These are phyloP conservation scores for Leucophenga varia DNA, from an alignment of 1,140 invertebrate genomes.

Conservation along the genomic window DNA sequence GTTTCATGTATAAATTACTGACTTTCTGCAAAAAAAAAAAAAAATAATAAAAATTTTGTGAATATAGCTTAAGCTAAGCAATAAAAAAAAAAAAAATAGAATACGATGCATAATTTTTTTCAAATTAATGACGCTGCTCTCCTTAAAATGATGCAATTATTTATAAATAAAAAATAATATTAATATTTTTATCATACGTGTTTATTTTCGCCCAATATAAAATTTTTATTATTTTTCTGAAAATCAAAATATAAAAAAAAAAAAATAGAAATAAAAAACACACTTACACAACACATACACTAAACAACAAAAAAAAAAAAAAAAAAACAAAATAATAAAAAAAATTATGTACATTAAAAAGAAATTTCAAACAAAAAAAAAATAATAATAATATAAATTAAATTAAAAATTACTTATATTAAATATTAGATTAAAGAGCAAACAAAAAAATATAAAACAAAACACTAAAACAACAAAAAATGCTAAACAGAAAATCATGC, in stretches of 20 bases:
- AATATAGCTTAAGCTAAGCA: not conserved
- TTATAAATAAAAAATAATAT: slow-evolving; percentile 37
- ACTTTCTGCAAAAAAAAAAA: no score
- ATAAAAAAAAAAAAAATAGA: slow-evolving; percentile 8
- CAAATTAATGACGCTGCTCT: slow-evolving; percentile 17
- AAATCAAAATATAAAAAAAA: slow-evolving; percentile 16
- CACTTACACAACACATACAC: slow-evolving; percentile 33
- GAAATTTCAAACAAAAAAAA: slow-evolving; percentile 46
- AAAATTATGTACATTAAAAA: slow-evolving; percentile 49
- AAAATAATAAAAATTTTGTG: no score
- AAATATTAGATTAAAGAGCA: slow-evolving; percentile 35
- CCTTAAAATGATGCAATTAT: slow-evolving; percentile 31
- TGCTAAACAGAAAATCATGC: not conserved
- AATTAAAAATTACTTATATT: slow-evolving; percentile 31
- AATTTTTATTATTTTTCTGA: slow-evolving; percentile 30
- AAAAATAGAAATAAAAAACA: slow-evolving; percentile 16
- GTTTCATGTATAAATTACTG: slow-evolving; percentile 49
- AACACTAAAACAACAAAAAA: slow-evolving; percentile 2
- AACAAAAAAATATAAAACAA: slow-evolving; percentile 20
- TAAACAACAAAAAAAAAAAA: slow-evolving; percentile 37
- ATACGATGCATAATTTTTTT: slow-evolving; percentile 11
- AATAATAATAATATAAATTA: slow-evolving; percentile 33
- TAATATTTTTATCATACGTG: slow-evolving; percentile 56
- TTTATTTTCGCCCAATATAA: slow-evolving; percentile 55
- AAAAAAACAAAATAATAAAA: slow-evolving; percentile 13